Evolutionary conservation across 1,140 invertebrate genomes (phyloP).

Genomic region (Euschistus heros): DNA sequence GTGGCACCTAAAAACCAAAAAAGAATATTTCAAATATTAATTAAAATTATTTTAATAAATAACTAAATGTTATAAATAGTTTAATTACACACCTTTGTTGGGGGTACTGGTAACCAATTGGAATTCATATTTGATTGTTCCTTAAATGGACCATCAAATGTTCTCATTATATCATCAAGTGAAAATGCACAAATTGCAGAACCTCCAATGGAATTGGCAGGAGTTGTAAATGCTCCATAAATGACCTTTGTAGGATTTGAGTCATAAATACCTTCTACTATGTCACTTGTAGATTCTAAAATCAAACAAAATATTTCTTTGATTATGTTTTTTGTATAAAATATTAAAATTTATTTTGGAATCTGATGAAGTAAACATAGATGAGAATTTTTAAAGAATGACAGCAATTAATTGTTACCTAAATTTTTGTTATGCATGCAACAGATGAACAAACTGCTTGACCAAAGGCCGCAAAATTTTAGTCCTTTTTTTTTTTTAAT

Average conservation of each 20-base stretch:
- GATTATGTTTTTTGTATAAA: too few species aligned
- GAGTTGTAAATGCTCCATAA: conserved; percentile 93
- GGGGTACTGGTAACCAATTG: conserved; percentile 79
- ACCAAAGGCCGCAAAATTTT: too few species aligned
- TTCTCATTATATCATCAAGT: conserved; percentile 74
- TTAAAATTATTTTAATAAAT: not conserved
- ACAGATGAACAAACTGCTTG: too few species aligned
- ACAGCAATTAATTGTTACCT: too few species aligned
- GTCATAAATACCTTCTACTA: conserved; percentile 58
- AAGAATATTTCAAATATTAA: not conserved
- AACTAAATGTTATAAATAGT: not conserved
- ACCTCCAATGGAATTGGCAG: conserved; percentile 86
- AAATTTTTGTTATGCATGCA: too few species aligned
- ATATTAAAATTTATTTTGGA: too few species aligned
- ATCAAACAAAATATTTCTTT: conserved; percentile 30
- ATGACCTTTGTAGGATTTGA: conserved; percentile 56
- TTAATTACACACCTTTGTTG: conserved; percentile 41
- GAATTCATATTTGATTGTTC: conserved; percentile 82
- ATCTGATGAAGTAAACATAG: too few species aligned
- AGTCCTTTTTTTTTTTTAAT: too few species aligned
- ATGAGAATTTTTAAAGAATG: too few species aligned
- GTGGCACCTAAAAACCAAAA: conserved; percentile 48
- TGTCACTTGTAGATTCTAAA: conserved; percentile 67
- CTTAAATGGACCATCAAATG: conserved; percentile 88
- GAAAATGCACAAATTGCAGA: conserved; percentile 94